Conservation (phyloP, 1,140 invertebrate species). For the Mamestra configurata region DNA sequence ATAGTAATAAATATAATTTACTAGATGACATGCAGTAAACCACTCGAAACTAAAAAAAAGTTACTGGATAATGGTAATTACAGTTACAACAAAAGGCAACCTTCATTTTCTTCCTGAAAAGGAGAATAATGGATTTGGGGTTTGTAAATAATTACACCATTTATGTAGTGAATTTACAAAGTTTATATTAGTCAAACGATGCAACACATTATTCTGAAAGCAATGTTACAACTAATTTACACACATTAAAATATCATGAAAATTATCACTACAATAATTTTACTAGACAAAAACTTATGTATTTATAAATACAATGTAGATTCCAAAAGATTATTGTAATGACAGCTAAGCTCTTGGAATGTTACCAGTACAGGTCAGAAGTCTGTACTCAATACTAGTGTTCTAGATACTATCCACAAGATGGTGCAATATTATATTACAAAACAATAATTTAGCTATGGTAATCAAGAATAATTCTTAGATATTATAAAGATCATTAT, state of each 20-base stretch:
- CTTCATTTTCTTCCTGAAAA: neutral
- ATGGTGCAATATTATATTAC: constrained; percentile 33
- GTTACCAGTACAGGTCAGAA: constrained; percentile 31
- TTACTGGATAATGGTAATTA: neutral
- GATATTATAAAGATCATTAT: constrained; percentile 11
- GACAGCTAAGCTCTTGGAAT: constrained; percentile 51
- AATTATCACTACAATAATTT: constrained; percentile 42
- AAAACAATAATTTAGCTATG: constrained; percentile 19
- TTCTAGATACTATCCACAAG: constrained; percentile 9
- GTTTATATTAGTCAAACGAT: constrained; percentile 51
- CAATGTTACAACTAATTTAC: constrained; percentile 49
- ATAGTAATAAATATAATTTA: too few relatives aligned
- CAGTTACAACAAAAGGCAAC: neutral
- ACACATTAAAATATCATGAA: constrained; percentile 36
- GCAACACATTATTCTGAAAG: constrained; percentile 39
- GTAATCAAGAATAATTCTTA: neutral
- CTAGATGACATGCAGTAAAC: too few relatives aligned
- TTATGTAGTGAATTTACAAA: constrained; percentile 52
- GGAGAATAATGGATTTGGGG: neutral
- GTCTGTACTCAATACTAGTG: constrained; percentile 22
- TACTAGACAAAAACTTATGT: constrained; percentile 24
- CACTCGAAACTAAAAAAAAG: neutral
- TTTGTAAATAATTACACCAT: neutral
- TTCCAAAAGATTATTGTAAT: constrained; percentile 43
- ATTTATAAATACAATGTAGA: constrained; percentile 40